Evolutionary conservation across 2,113 vertebrate genomes (phyloP), one percentile per base, ranked within the genome.

Genomic region (Clinocottus analis): DNA sequence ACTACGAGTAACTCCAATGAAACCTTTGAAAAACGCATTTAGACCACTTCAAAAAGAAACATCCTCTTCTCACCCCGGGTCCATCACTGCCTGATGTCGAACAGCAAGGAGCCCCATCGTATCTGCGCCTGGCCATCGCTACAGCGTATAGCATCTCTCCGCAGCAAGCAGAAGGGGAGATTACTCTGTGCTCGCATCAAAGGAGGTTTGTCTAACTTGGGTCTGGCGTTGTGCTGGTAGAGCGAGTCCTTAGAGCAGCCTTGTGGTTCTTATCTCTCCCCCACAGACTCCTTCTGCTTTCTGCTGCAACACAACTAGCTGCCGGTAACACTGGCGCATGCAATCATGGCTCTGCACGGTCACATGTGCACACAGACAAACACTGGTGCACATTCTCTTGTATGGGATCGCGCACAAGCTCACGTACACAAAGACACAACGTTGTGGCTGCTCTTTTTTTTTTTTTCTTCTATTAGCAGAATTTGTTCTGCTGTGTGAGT

Each of bases 191-290:
- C 87, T 90, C 84, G 91, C 92, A 92, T 92, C 92, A 93, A 92
- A 93, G 87, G 87, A 89, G 90, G 91, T 88, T 91, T 93, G 90
- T 89, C 83, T 90, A 87, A 92, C 84, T 91, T 90, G 89, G 90
- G 85, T 84, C 82, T 92, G 89, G 85, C 79, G 83, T 91, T 87
- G 88, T 89, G 88, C 87, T 88, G 68, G 81, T 85, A 60, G 89
- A 91, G 85, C 83, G 84, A 84, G 87, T 90, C 91, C 90, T 91
- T 65, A 81, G 89, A 91, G 91, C 90, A 84, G 88, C 87, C 82
- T 84, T 49, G 43, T 62, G 74, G 17, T 80, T 90, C 92, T 93
- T 93, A 93, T 93, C 92, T 93, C 85, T 85, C 89, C 91, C 90
- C 90, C 82, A 80, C 92, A 93, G 92, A 93, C 91, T 89, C 87